Conservation (phyloP, 2,888 invertebrate species). For the Papilio elwesi region DNA sequence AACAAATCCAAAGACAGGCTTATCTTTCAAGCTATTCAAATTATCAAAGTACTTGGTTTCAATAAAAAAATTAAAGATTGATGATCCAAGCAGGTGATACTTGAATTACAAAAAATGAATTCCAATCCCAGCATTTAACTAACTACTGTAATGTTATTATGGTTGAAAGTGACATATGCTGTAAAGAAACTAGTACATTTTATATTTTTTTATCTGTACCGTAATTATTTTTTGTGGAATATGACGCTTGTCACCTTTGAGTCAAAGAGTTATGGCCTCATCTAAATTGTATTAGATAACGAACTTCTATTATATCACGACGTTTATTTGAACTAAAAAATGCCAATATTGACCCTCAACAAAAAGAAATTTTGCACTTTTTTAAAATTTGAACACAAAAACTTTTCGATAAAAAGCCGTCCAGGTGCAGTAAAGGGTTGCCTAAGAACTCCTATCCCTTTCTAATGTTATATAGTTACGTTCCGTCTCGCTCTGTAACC, state of each 20-base stretch:
- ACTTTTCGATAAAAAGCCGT: slow-evolving; percentile 62
- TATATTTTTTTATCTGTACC: slow-evolving; percentile 17
- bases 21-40: no score
- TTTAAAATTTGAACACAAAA: slow-evolving; percentile 74
- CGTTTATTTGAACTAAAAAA: slow-evolving; percentile 66
- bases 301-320: slow-evolving; percentile 68
- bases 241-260: slow-evolving; percentile 42
- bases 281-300: slow-evolving; percentile 70
- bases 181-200: background rate
- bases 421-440: slow-evolving; percentile 83
- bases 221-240: slow-evolving; percentile 10
- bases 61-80: no score
- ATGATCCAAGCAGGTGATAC: no score
- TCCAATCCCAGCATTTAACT: no score
- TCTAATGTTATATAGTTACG: slow-evolving; percentile 49
- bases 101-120: no score
- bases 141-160: no score
- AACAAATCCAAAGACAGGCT: no score
- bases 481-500: slow-evolving; percentile 68
- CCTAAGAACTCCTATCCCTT: slow-evolving; percentile 51
- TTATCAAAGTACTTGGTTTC: no score
- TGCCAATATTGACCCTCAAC: slow-evolving; percentile 78
- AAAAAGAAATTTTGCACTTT: slow-evolving; percentile 79
- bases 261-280: slow-evolving; percentile 69
- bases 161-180: no score